A percentile compares a stretch with the other conserved stretches of the same genome.
Conservation (phyloP, 2,888 invertebrate genomes). For the Dascillus cervinus region DNA sequence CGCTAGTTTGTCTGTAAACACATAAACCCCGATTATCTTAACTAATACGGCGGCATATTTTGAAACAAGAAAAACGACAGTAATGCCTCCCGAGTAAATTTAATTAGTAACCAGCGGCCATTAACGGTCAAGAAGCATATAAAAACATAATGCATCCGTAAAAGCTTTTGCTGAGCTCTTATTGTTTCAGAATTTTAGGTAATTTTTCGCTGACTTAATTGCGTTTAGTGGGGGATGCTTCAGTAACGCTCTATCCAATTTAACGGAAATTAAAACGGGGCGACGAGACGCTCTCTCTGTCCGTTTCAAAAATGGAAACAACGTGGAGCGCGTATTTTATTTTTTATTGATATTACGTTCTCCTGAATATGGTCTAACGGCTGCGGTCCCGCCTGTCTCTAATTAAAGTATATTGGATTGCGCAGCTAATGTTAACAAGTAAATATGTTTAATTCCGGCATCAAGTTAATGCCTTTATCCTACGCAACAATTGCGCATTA, state of each 20-base stretch:
- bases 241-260: too few relatives aligned
- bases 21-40: too few relatives aligned
- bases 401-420: constrained; percentile 27
- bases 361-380: constrained; percentile 21
- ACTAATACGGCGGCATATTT: too few relatives aligned
- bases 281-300: too few relatives aligned
- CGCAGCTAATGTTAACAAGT: constrained; percentile 25
- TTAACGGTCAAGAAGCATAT: constrained; percentile 24
- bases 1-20: constrained; percentile 19
- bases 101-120: constrained; percentile 26
- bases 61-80: neutral
- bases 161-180: constrained; percentile 24
- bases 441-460: constrained; percentile 27
- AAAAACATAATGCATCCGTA: constrained; percentile 24
- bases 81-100: too few relatives aligned
- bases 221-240: too few relatives aligned
- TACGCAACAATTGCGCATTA: constrained; percentile 26
- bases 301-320: too few relatives aligned
- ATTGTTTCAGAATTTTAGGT: too few relatives aligned
- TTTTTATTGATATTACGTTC: constrained; percentile 23
- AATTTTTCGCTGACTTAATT: too few relatives aligned
- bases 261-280: too few relatives aligned
- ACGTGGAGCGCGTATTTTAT: constrained; percentile 15
- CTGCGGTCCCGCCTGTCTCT: constrained; percentile 20
- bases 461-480: constrained; percentile 28